Conservation (phyloP, 2,888 invertebrate species). For the Atethmia centrago region DNA sequence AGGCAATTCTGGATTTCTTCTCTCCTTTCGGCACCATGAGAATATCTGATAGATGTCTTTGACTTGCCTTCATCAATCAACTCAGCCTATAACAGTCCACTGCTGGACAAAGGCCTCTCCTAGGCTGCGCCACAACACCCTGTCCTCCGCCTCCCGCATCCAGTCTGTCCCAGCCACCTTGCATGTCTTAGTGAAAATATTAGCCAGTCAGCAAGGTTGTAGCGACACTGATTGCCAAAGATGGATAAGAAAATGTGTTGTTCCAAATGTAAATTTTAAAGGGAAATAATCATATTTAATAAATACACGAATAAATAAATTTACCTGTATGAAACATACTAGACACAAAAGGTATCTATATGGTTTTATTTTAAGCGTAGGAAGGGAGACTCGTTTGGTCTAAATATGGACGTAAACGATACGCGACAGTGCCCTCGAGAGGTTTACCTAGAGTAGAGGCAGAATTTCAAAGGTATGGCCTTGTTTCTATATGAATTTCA, state of each 20-base stretch:
- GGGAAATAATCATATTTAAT: slow-evolving; percentile 1
- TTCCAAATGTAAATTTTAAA: no score
- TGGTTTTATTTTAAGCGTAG: slow-evolving; percentile 54
- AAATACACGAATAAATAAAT: slow-evolving; percentile 7
- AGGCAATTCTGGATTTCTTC: no score
- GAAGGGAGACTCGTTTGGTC: slow-evolving; percentile 42
- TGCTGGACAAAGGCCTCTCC: no score
- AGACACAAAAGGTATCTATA: slow-evolving; percentile 24
- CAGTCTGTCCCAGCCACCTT: no score
- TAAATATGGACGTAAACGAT: slow-evolving; percentile 43
- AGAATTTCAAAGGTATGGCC: slow-evolving; percentile 30
- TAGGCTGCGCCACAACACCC: no score
- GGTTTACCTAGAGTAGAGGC: slow-evolving; percentile 4
- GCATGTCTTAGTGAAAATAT: neutral
- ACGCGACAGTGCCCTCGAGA: slow-evolving; percentile 30
- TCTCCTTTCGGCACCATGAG: no score
- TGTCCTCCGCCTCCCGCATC: neutral
- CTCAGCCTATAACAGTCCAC: no score
- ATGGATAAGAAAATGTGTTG: neutral
- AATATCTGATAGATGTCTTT: no score
- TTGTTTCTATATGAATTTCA: slow-evolving; percentile 20
- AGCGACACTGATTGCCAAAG: neutral
- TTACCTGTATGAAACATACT: slow-evolving; percentile 16
- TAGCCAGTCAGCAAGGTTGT: no score
- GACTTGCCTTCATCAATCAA: no score